Evolutionary conservation across 2,113 vertebrate species (phyloP), one percentile per base, ranked within the genome.

Genomic region (Stegastes partitus): DNA sequence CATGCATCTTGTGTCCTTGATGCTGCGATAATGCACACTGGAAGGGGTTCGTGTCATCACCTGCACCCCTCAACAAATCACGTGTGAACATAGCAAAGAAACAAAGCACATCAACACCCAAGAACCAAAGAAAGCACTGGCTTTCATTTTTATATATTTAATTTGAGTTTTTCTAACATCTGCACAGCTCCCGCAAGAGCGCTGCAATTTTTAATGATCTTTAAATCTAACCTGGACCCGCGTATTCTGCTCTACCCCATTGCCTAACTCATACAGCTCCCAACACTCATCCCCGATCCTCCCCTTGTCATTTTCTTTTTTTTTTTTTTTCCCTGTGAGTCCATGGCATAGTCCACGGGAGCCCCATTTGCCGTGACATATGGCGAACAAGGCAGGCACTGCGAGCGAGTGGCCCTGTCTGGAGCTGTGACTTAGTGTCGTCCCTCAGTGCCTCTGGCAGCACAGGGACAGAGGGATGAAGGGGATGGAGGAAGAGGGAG

Each of bases 381-480:
- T n/a, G 56, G 77, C 71, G 84, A 92, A 86, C 83, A 89, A 68
- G 91, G 81, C 88, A 87, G 90, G 82, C 66, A 74, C 82, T 85
- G 83, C 81, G 59, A 91, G 86, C 56, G 80, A 93, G 89, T 87
- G 91, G 90, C 87, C 93, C 91, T 93, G 93, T 94, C 95, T 94
- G 84, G 56, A 79, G 81, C 71, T 64, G 84, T 91, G 91, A 91
- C 94, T 94, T 93, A 93, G 92, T 94, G 90, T 91, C 93, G 90
- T 94, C 90, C 92, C 89, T 87, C 83, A 79, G 79, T 75, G 92
- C 89, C 84, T 91, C 84, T 82, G 92, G 89, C 90, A 91, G 84
- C 85, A 58, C 79, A 91, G 91, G 91, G 92, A 91, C 88, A 83
- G 84, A 91, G 89, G 88, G 88, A 90, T 87, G 89, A 91, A 89